Evolutionary conservation across 2,888 invertebrate genomes (phyloP).

Genomic region (Ectemnius cavifrons): DNA sequence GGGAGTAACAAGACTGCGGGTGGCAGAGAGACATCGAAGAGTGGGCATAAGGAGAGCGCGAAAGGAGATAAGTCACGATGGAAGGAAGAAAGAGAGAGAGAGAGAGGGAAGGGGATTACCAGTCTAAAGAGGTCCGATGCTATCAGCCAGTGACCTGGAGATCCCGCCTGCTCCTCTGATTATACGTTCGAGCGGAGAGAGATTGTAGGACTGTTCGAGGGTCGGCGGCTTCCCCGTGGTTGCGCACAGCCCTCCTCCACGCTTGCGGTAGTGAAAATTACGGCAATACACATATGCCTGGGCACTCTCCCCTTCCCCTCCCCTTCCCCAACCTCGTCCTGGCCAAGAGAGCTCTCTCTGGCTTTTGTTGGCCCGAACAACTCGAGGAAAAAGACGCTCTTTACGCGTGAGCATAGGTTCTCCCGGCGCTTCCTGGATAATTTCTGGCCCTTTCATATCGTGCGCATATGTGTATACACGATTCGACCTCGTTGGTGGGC

Average conservation of each 20-base stretch:
- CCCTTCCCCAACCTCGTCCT: background rate
- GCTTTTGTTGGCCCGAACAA: conserved; percentile 7
- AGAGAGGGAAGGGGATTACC: conserved; percentile 14
- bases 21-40: background rate
- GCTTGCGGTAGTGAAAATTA: conserved; percentile 57
- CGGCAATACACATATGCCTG: conserved; percentile 51
- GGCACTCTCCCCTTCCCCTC: conserved; percentile 24
- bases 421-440: conserved; percentile 62
- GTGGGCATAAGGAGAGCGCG: conserved; percentile 1
- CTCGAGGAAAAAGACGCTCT: conserved; percentile 55
- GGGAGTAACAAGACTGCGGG: conserved; percentile 7
- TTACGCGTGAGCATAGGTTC: conserved; percentile 58
- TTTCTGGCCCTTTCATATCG: conserved; percentile 60
- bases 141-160: conserved; percentile 62
- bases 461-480: conserved; percentile 27
- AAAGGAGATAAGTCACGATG: conserved; percentile 2
- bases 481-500: conserved; percentile 51
- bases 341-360: too few species aligned
- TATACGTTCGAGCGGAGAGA: conserved; percentile 52
- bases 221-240: conserved; percentile 22
- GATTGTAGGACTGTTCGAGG: conserved; percentile 46
- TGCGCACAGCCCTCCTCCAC: conserved; percentile 16
- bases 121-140: conserved; percentile 43
- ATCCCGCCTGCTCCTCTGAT: conserved; percentile 58
- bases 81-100: background rate